These are phyloP conservation scores for Anthonomus grandis DNA, from an alignment of 1,140 invertebrate species.

Conservation along the genomic window DNA sequence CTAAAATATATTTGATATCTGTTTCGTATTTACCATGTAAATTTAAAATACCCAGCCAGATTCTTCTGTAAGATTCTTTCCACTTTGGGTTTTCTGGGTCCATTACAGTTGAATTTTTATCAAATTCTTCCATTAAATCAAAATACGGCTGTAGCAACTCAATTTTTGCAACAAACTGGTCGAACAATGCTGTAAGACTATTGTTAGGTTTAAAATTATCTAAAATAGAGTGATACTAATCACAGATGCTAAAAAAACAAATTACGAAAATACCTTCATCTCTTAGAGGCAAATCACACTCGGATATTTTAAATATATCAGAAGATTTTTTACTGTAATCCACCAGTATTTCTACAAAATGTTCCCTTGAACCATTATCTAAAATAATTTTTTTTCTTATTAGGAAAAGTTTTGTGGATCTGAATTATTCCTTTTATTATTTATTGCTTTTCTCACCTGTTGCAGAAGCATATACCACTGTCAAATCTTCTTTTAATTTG, in stretches of 20 bases:
- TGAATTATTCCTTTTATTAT: not conserved
- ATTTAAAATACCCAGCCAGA: conserved; percentile 46
- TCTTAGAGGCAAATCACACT: conserved; percentile 33
- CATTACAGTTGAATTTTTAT: conserved; percentile 48
- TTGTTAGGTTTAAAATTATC: conserved; percentile 12
- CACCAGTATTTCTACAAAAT: conserved; percentile 27
- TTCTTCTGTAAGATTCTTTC: conserved; percentile 45
- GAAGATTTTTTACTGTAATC: conserved; percentile 24
- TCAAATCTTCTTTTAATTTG: conserved; percentile 34
- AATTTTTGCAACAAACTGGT: conserved; percentile 28
- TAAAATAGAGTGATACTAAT: conserved; percentile 1
- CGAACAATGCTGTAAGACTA: conserved; percentile 33
- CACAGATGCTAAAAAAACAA: too few species aligned
- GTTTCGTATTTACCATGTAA: not conserved
- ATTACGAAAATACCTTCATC: conserved; percentile 14
- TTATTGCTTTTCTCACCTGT: conserved; percentile 8
- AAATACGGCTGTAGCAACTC: conserved; percentile 48
- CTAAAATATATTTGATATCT: conserved; percentile 23
- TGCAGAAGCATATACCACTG: conserved; percentile 20
- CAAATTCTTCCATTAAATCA: conserved; percentile 49
- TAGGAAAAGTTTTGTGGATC: not conserved
- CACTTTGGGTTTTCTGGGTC: conserved; percentile 49
- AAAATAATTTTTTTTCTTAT: conserved; percentile 6
- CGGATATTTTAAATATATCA: conserved; percentile 30
- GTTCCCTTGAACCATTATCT: conserved; percentile 35